phyloP scores from a whole-genome alignment of 1,140 invertebrate genomes.

The Drosophila erecta region DNA sequence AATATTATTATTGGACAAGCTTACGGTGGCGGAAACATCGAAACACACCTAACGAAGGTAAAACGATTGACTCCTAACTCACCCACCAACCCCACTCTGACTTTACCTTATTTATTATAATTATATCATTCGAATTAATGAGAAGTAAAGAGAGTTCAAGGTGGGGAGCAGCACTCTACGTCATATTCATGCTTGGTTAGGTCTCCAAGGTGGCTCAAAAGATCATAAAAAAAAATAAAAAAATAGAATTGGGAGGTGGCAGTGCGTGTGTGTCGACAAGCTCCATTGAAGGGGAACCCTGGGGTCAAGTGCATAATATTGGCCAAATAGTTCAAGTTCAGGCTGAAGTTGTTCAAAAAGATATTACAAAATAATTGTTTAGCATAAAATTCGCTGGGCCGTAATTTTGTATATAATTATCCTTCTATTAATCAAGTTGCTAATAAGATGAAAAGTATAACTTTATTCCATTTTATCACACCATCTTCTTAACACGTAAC shows the following conservation, averaged over 20 bases:
- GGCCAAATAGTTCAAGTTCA: slow-evolving; percentile 27
- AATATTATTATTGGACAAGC: slow-evolving; percentile 17
- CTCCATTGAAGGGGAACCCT: slow-evolving; percentile 43
- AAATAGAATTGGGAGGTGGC: slow-evolving; percentile 2
- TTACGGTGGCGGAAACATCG: slow-evolving; percentile 11
- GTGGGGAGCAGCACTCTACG: slow-evolving; percentile 6
- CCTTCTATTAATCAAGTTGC: no score
- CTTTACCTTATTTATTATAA: slow-evolving; percentile 15
- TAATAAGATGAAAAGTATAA: no score
- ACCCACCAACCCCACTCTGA: slow-evolving; percentile 1
- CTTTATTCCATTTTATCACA: no score
- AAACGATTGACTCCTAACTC: background rate
- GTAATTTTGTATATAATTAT: no score
- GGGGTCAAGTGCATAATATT: slow-evolving; percentile 42
- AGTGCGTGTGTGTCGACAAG: slow-evolving; percentile 36
- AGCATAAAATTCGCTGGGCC: no score
- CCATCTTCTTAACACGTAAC: no score
- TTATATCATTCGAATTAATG: slow-evolving; percentile 60
- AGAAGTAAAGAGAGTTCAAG: slow-evolving; percentile 25
- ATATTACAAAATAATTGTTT: background rate
- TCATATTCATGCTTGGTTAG: slow-evolving; percentile 45
- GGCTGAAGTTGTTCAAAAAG: background rate
- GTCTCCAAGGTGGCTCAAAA: slow-evolving; percentile 22
- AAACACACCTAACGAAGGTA: slow-evolving; percentile 1
- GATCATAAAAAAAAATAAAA: background rate